phyloP scores from a whole-genome alignment of 2,113 vertebrate species.

The Eulemur macaco region DNA sequence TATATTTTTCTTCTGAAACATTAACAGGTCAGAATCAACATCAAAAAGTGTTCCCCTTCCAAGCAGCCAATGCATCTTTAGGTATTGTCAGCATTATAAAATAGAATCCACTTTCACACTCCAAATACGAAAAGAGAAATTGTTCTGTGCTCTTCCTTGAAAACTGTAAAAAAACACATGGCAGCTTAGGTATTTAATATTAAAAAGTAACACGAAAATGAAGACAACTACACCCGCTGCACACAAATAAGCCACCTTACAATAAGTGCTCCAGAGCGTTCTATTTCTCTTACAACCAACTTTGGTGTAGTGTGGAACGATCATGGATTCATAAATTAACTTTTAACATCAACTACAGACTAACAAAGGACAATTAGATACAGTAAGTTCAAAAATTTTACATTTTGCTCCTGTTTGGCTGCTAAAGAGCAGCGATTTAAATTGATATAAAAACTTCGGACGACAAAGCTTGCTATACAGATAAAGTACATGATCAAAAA shows the following conservation, averaged over 20 bases:
- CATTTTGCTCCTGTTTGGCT: constrained; percentile 71
- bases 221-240: constrained; percentile 68
- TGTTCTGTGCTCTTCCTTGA: constrained; percentile 81
- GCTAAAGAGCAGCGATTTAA: constrained; percentile 77
- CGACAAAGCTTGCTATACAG: constrained; percentile 77
- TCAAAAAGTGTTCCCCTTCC: constrained; percentile 64
- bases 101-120: constrained; percentile 75
- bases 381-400: constrained; percentile 40
- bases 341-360: constrained; percentile 52
- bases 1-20: constrained; percentile 67
- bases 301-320: not conserved
- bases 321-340: constrained; percentile 60
- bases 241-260: constrained; percentile 49
- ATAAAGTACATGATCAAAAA: constrained; percentile 71
- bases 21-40: constrained; percentile 50
- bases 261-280: not conserved
- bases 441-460: constrained; percentile 71
- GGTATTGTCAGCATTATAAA: constrained; percentile 71
- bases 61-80: constrained; percentile 63
- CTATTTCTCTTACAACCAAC: not conserved
- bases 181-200: constrained; percentile 71
- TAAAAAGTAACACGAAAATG: constrained; percentile 65
- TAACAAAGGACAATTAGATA: constrained; percentile 29
- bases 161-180: constrained; percentile 56
- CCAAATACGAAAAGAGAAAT: constrained; percentile 65